Percentiles rank a stretch among this genome's conserved stretches.
These are phyloP conservation scores for Festucalex cinctus DNA, from an alignment of 2,113 vertebrate species.

Conservation along the genomic window DNA sequence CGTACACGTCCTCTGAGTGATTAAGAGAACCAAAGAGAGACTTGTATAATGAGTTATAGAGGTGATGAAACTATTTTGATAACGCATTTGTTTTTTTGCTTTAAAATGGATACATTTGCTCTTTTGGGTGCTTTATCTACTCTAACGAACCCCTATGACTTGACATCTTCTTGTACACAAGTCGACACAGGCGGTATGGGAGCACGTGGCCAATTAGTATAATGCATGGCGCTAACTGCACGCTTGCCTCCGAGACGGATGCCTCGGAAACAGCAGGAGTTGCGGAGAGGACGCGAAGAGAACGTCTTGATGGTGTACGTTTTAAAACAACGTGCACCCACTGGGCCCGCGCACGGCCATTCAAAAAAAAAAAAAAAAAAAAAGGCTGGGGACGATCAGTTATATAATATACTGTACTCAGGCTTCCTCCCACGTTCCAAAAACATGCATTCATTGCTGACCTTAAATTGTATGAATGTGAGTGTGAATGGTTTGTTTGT, in stretches of 20 bases:
- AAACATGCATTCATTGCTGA: no score
- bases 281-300: neutral
- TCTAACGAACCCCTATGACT: slow-evolving; percentile 17
- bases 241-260: neutral
- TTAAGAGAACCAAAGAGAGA: neutral
- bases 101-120: neutral
- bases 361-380: no score
- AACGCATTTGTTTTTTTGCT: neutral
- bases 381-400: neutral
- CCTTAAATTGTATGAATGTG: no score
- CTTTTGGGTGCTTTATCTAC: slow-evolving; percentile 21
- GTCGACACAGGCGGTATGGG: slow-evolving; percentile 21
- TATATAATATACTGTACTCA: neutral
- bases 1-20: neutral
- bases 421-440: no score
- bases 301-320: neutral
- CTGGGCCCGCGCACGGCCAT: no score
- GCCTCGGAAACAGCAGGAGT: neutral
- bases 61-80: neutral
- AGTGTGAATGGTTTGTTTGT: no score
- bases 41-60: neutral
- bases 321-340: no score
- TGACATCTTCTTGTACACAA: neutral
- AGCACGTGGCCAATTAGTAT: slow-evolving; percentile 33
- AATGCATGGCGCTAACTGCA: slow-evolving; percentile 14